Evolutionary conservation across 92 coral and sea anemone species (phyloP), one percentile per base, ranked within the genome.

Genomic region (Blastomussa wellsi): DNA sequence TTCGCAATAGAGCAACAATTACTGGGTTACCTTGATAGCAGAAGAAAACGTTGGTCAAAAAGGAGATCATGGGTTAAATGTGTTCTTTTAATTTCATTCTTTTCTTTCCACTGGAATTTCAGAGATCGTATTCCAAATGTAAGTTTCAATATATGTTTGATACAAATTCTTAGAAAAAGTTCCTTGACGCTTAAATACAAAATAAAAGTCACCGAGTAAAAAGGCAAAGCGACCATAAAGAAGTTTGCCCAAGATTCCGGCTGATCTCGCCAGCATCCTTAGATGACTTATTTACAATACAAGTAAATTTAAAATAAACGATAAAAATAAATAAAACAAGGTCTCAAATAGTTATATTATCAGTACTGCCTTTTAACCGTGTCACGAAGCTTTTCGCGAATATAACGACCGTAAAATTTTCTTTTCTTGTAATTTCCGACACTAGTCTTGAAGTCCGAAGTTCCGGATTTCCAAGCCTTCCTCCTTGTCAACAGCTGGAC

Each of bases 121-220:
- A 71, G 78, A 69, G 69, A 71, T 70, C 42, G 24, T 22, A 32
- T 42, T 70, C 26, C 28, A 70, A 19, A 35, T 68, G 7, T 70
- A 47, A 31, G 73, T 68, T 33, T 49, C 33, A 22, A 82, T 70
- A 71, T 51, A 52, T 37, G 74, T 81, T 72, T 82, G 86, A 71
- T 82, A 82, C 86, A 82, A 82, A 82, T 82, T 72, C 48, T 37
- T 82, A 82, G 19, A 82, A 82, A 81, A 70, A 52, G 16, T 16
- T 51, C 74, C 26, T 72, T 72, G n/a, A n/a, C n/a, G 86, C 28
- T 72, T 53, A 82, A 71, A 70, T 82, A 70, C 78, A 70, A 82
- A 70, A 82, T 41, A 71, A 37, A 47, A 42, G 7, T 22, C 36
- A 11, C 33, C 17, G 16, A 37, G 60, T 35, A 33, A 32, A 49